Percentiles rank a stretch among this genome's conserved stretches.
phyloP scores from a whole-genome alignment of 2,797 vertebrate species.

The Clarias pachynema region DNA sequence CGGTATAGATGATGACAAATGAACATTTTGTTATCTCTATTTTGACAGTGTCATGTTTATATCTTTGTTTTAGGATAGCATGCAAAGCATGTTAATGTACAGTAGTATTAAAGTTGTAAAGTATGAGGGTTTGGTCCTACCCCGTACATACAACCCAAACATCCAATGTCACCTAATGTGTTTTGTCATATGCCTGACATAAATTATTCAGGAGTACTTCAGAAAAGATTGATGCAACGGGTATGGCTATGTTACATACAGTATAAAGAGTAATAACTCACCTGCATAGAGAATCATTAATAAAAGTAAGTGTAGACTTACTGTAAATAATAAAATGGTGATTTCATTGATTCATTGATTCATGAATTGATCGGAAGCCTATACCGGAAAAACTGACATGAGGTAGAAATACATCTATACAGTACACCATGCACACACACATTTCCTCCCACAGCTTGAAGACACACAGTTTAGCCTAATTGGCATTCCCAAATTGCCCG shows the following conservation, averaged over 20 bases:
- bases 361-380: neutral
- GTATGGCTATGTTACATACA: neutral
- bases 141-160: neutral
- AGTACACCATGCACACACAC: neutral
- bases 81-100: neutral
- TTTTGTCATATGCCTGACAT: neutral
- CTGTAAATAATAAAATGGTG: neutral
- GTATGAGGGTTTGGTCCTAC: neutral
- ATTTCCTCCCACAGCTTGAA: no score
- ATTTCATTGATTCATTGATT: neutral
- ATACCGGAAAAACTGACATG: neutral
- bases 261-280: neutral
- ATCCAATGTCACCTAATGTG: neutral
- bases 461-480: no score
- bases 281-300: neutral
- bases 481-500: no score
- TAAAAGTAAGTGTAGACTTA: neutral
- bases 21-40: neutral
- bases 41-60: neutral
- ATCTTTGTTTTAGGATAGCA: neutral
- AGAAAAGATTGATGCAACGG: neutral
- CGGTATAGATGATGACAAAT: no score
- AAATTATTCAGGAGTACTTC: neutral
- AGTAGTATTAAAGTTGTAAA: neutral
- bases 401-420: neutral